These are phyloP conservation scores for Cyprinodon brontotheroides DNA, from an alignment of 2,113 vertebrate species.

Conservation along the genomic window DNA sequence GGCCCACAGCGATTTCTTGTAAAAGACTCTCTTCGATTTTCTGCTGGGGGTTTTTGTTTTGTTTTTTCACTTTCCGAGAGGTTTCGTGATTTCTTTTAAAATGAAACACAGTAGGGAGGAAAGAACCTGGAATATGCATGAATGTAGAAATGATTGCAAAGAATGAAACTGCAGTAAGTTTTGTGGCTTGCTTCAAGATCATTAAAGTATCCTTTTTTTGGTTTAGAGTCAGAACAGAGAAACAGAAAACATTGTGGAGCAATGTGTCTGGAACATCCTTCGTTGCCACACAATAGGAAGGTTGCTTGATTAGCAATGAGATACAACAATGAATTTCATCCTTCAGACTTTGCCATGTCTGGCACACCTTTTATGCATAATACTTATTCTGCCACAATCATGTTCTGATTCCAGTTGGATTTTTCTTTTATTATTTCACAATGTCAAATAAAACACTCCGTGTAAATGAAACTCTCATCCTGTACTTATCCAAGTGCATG, in stretches of 20 bases:
- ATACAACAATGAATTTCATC: too few relatives aligned
- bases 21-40: not conserved
- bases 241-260: not conserved
- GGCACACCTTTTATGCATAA: not conserved
- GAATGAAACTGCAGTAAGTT: not conserved
- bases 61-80: not conserved
- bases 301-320: too few relatives aligned
- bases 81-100: not conserved
- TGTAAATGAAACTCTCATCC: too few relatives aligned
- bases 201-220: not conserved
- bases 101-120: not conserved
- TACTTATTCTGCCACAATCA: not conserved
- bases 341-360: too few relatives aligned
- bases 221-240: not conserved
- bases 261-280: too few relatives aligned
- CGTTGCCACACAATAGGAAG: too few relatives aligned
- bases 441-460: too few relatives aligned
- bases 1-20: constrained; percentile 30
- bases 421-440: not conserved
- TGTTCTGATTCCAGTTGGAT: not conserved
- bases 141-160: not conserved
- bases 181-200: too few relatives aligned
- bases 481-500: too few relatives aligned
- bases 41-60: not conserved
- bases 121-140: not conserved